A percentile compares a stretch with the other conserved stretches of the same genome.
Evolutionary conservation across 2,113 vertebrate species (phyloP).

Genomic region (Ictalurus furcatus): DNA sequence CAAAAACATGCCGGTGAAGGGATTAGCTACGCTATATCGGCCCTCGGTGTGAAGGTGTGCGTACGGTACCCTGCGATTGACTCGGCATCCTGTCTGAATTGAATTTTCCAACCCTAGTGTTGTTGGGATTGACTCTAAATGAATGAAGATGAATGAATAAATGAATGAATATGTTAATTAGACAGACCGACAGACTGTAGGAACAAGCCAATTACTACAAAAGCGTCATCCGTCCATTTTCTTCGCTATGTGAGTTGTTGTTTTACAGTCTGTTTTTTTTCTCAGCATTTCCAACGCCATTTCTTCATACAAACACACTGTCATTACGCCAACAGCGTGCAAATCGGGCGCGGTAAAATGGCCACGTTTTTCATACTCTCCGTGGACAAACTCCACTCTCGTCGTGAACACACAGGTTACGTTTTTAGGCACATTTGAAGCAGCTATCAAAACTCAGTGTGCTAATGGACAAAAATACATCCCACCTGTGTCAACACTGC

Average conservation of each 20-base stretch:
- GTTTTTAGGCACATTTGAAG: not conserved
- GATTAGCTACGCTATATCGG: not conserved
- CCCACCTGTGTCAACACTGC: not conserved
- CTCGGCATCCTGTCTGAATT: not conserved
- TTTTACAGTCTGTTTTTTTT: not conserved
- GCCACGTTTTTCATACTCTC: not conserved
- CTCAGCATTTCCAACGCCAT: not conserved
- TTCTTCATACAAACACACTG: not conserved
- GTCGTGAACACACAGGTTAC: not conserved
- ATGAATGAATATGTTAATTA: not conserved
- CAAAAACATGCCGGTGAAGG: not conserved
- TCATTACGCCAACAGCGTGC: not conserved
- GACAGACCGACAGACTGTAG: not conserved
- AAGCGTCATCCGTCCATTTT: not conserved
- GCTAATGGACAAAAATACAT: not conserved
- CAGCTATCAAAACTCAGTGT: not conserved
- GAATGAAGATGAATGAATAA: not conserved
- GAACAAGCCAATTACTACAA: not conserved
- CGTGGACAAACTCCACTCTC: not conserved
- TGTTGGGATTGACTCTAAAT: not conserved
- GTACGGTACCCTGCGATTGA: not conserved
- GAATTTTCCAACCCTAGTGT: not conserved
- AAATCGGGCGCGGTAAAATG: not conserved
- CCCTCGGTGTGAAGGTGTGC: not conserved
- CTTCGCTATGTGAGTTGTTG: not conserved